These are phyloP conservation scores for Myrmecophaga tridactyla DNA, from an alignment of 2,113 vertebrate genomes.

Conservation along the genomic window DNA sequence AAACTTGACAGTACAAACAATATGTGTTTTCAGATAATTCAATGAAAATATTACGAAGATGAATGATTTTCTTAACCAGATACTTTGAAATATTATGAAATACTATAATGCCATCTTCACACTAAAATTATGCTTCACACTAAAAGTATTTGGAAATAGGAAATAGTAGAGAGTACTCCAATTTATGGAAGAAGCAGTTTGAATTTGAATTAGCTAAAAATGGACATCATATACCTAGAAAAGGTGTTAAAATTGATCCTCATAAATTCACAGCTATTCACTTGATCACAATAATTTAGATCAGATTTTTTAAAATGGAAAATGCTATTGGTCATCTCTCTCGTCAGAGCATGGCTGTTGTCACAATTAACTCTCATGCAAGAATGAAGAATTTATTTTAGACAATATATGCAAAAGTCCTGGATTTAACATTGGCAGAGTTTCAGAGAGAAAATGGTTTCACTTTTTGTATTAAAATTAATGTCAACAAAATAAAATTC, in stretches of 20 bases:
- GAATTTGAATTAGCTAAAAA: constrained; percentile 63
- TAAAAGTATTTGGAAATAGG: constrained; percentile 68
- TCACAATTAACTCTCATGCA: constrained; percentile 35
- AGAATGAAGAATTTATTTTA: constrained; percentile 51
- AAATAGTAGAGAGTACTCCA: constrained; percentile 62
- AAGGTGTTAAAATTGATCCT: constrained; percentile 12
- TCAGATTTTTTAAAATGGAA: constrained; percentile 37
- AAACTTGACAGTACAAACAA: not conserved
- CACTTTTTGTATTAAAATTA: constrained; percentile 2
- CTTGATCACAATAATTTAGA: not conserved
- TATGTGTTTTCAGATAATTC: constrained; percentile 26
- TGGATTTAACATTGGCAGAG: constrained; percentile 6
- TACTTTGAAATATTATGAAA: constrained; percentile 7
- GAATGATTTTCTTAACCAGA: constrained; percentile 34
- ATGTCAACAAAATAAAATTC: not conserved
- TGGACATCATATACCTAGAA: constrained; percentile 68
- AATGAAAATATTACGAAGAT: constrained; percentile 42
- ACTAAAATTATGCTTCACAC: not conserved
- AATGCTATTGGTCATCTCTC: not conserved
- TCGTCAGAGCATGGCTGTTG: not conserved
- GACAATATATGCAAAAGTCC: not conserved
- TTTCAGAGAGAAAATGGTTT: not conserved
- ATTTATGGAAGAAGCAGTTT: constrained; percentile 56
- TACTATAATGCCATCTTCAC: constrained; percentile 34
- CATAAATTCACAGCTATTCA: constrained; percentile 49